Percentiles rank a stretch among this genome's conserved stretches.
These are phyloP conservation scores for Diadema setosum DNA, from an alignment of 35 echinoderm and acorn worm species.

Conservation along the genomic window DNA sequence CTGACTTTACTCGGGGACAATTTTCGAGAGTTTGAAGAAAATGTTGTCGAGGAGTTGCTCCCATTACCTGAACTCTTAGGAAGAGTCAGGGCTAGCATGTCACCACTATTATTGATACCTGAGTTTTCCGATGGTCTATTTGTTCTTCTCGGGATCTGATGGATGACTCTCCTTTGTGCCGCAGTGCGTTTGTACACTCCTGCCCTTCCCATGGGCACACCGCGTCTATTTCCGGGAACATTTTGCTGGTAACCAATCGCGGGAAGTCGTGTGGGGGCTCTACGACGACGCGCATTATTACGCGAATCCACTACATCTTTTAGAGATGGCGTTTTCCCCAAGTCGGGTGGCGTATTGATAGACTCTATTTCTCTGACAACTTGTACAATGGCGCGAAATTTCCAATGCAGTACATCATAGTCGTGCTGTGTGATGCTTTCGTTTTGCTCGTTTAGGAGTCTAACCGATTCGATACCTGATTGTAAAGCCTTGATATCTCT, in stretches of 20 bases:
- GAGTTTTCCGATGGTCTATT: not conserved
- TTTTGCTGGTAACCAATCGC: not conserved
- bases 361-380: not conserved
- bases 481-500: not conserved
- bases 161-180: not conserved
- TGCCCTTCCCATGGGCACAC: not conserved
- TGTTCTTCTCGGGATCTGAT: not conserved
- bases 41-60: no score
- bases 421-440: not conserved
- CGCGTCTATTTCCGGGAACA: not conserved
- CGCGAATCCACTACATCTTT: not conserved
- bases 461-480: slow-evolving; percentile 7
- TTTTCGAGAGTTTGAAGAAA: no score
- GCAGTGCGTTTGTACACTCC: not conserved
- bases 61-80: not conserved
- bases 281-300: not conserved
- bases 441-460: slow-evolving; percentile 9
- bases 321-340: not conserved
- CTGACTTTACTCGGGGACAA: no score
- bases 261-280: not conserved
- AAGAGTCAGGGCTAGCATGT: no score
- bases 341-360: not conserved
- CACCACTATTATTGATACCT: no score
- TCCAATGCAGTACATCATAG: not conserved
- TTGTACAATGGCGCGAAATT: not conserved